A percentile compares a stretch with the other conserved stretches of the same genome.
phyloP scores from a whole-genome alignment of 2,797 vertebrate genomes.

The Melanotaenia parkinsoni region DNA sequence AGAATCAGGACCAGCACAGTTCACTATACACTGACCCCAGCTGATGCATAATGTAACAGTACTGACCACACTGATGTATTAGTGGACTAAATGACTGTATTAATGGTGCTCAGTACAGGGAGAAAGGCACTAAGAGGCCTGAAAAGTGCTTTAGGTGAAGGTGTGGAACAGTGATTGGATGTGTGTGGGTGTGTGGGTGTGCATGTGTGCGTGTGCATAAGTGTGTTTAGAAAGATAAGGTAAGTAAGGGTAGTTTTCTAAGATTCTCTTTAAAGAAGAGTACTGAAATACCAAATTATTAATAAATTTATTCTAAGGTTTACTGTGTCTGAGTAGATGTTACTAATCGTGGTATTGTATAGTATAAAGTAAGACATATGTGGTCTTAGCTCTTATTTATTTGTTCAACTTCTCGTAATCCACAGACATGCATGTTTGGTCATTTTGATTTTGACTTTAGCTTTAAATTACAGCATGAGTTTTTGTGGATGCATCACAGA shows the following conservation, averaged over 20 bases:
- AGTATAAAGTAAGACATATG: neutral
- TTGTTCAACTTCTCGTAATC: neutral
- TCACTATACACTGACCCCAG: conserved; percentile 70
- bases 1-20: conserved; percentile 71
- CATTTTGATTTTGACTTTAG: neutral
- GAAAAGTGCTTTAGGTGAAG: conserved; percentile 73
- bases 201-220: neutral
- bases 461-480: neutral
- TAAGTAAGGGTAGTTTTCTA: conserved; percentile 2
- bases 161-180: conserved; percentile 58
- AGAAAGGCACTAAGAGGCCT: conserved; percentile 61
- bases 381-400: neutral
- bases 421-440: neutral
- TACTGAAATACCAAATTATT: neutral
- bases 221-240: conserved; percentile 4
- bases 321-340: neutral
- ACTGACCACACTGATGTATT: conserved; percentile 75
- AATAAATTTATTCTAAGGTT: too few relatives aligned
- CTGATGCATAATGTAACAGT: conserved; percentile 80
- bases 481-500: neutral
- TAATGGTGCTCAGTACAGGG: conserved; percentile 64
- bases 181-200: neutral
- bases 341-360: neutral
- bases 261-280: neutral
- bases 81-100: conserved; percentile 71